Base-by-base conservation (phyloP, 2,113 vertebrate species). In the Oryzias curvinotus region DNA sequence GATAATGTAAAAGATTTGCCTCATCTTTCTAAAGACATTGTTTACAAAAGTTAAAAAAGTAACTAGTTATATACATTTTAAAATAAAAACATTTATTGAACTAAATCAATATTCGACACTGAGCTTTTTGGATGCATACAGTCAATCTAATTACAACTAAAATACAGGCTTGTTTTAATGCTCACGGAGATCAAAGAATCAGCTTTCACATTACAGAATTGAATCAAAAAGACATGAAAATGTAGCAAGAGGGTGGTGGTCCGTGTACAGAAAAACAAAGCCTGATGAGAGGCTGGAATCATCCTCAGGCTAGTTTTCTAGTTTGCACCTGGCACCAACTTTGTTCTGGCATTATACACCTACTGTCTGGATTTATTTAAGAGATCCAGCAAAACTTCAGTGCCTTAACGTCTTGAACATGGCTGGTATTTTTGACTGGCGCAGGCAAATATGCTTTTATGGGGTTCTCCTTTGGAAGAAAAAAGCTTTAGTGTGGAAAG, bases 311-410 rank as follows among this genome's bases (percentile, higher is more conserved):
- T 14, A 51, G 48, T 12, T 25, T 51, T 25, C 25, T 25, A 21
- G 49, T 51, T 51, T 51, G 19, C 49, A 23, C 49, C 49, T 51
- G 47, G 47, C 47, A 48, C 47, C 15, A 26, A 26, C 14, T 14
- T 23, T 52, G 21, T 15, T 16, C 26, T 52, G 14, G 50, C 21
- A 23, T 26, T 52, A 52, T 14, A 52, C 14, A 52, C 5, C 1
- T 7, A 52, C 23, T 25, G 50, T 26, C 50, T 52, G 50, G 50
- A 51, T 19, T 19, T 49, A 49, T 49, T 49, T 49, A 49, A 49
- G 10, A 49, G 48, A 49, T 49, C 18, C 48, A 49, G 48, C 13
- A 13, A 49, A 13, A 49, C 18, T 18, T n/a, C 21, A 48, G 47
- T 48, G 18, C 18, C 48, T 19, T 8, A 49, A 19, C 14, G n/a